A percentile compares a stretch with the other conserved stretches of the same genome.
phyloP scores from a whole-genome alignment of 2,888 invertebrate genomes.

The Cheilosia vernalis region DNA sequence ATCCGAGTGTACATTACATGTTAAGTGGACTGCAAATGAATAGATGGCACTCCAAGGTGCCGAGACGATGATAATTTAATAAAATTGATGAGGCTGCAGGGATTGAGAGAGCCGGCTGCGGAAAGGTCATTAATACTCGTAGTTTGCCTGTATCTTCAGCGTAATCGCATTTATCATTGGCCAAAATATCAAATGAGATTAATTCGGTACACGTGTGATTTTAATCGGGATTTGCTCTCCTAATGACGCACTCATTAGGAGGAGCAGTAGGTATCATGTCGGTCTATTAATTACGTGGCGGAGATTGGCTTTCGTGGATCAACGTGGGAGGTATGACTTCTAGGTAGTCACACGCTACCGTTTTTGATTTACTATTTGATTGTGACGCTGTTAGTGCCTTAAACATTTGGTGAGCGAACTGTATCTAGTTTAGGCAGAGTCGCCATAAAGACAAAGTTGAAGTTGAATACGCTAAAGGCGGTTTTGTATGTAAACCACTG shows the following conservation, averaged over 20 bases:
- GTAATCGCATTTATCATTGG: constrained; percentile 31
- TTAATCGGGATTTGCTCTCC: neutral
- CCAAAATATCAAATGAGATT: constrained; percentile 24
- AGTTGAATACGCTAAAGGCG: too few relatives aligned
- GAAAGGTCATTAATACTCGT: constrained; percentile 31
- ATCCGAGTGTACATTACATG: constrained; percentile 27
- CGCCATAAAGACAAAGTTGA: too few relatives aligned
- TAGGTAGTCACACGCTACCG: too few relatives aligned
- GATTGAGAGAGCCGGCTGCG: constrained; percentile 1
- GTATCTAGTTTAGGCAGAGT: too few relatives aligned
- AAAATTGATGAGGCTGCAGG: constrained; percentile 31
- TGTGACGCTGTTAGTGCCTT: too few relatives aligned
- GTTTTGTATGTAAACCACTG: too few relatives aligned
- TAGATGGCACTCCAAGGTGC: constrained; percentile 20
- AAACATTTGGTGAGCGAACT: too few relatives aligned
- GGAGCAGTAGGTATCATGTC: neutral
- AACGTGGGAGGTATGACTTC: too few relatives aligned
- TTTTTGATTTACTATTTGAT: neutral
- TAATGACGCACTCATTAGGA: neutral
- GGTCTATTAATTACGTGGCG: neutral
- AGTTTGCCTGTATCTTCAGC: constrained; percentile 7
- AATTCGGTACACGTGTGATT: constrained; percentile 26
- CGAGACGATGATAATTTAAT: constrained; percentile 50
- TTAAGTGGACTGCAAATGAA: constrained; percentile 52
- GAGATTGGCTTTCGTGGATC: neutral